Base-by-base conservation (phyloP, 2,113 vertebrate species). In the Platanista minor region DNA sequence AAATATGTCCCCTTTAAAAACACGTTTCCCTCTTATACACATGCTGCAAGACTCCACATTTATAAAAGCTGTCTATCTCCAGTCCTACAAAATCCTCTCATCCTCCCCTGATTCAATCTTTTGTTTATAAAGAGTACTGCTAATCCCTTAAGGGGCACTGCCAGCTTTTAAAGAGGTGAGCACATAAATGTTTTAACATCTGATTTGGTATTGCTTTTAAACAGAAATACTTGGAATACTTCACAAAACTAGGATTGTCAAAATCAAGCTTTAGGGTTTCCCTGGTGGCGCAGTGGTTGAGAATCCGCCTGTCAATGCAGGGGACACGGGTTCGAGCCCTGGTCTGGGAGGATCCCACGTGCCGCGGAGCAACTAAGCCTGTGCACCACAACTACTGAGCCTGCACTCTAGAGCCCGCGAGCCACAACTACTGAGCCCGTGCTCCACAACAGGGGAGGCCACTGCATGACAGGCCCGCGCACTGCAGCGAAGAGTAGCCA, bases 61-160 rank as follows among this genome's bases (percentile, higher is more conserved):
- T 92, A 4, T 29, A 86, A 69, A 5, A 74, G 43, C 21, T 82
- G n/a, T 59, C 59, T 88, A 64, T 11, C 12, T 90, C 31, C 29
- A n/a, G 64, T 12, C 14, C 18, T 85, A 72, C 59, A 89, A 87
- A 87, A 78, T 72, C 49, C 59, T 92, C 23, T 82, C 49, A 72
- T 11, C 7, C 8, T 87, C 7, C n/a, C 27, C 33, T 49, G 23
- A 95, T 39, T 93, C 33, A 95, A 83, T 9, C 12, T 95, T 87
- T 90, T 88, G 54, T 61, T 96, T 87, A 87, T 29, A 10, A 95
- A 71, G 27, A 88, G 29, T 78, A 96, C 46, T 84, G 57, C n/a
- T 89, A 95, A 95, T 85, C 43, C 43, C 66, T 86, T 87, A 95
- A 75, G 49, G 29, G 15, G 1, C 25, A 87, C 1, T 86, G n/a